A percentile compares a stretch with the other conserved stretches of the same genome.
These are phyloP conservation scores for Tupaia tana DNA, from an alignment of 2,113 vertebrate species.

Conservation along the genomic window DNA sequence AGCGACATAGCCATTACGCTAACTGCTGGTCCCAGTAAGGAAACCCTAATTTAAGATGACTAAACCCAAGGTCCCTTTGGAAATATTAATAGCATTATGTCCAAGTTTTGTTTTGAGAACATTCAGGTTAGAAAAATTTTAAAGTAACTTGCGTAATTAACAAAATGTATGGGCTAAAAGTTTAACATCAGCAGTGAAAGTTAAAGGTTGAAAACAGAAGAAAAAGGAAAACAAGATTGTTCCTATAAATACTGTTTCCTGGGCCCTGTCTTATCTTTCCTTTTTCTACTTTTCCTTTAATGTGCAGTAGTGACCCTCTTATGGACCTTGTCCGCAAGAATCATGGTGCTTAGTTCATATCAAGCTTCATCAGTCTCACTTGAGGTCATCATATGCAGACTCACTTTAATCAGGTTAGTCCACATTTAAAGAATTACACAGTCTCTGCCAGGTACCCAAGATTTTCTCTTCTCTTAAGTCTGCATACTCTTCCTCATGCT, in stretches of 20 bases:
- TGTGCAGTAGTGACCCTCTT: background rate
- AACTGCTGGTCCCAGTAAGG: too few relatives aligned
- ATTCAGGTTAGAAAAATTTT: too few relatives aligned
- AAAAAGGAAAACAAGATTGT: background rate
- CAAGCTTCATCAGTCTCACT: background rate
- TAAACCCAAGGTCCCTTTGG: too few relatives aligned
- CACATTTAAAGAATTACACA: background rate
- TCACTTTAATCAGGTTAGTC: background rate
- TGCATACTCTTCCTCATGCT: background rate
- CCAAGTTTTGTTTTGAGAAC: too few relatives aligned
- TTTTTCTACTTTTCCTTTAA: conserved; percentile 4
- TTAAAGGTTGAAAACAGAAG: too few relatives aligned
- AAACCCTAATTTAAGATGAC: too few relatives aligned
- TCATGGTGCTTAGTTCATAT: background rate
- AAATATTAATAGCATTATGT: too few relatives aligned
- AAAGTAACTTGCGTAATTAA: too few relatives aligned
- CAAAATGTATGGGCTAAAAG: too few relatives aligned
- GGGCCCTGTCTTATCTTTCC: background rate
- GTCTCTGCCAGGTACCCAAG: background rate
- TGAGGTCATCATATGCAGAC: background rate
- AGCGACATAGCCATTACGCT: too few relatives aligned
- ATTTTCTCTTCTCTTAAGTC: background rate
- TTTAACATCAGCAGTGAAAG: too few relatives aligned
- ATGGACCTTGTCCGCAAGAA: background rate
- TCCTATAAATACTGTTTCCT: background rate